Percentiles rank a stretch among this genome's conserved stretches.
phyloP scores from a whole-genome alignment of 2,113 vertebrate genomes.

The Lycaon pictus region DNA sequence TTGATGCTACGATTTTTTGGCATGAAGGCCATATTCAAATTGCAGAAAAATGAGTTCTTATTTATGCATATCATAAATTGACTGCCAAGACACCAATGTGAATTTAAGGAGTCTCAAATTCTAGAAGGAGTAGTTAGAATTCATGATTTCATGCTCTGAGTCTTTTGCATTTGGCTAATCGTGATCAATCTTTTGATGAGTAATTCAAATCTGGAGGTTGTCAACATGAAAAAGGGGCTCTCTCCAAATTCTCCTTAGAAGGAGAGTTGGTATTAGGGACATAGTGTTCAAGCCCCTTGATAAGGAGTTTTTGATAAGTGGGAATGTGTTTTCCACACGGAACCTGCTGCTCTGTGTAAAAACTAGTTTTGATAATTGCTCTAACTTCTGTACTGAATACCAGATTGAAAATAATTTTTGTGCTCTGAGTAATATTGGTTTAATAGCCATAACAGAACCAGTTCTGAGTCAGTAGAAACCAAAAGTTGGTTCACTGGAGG shows the following conservation, averaged over 20 bases:
- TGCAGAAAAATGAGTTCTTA: conserved; percentile 70
- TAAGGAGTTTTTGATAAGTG: conserved; percentile 60
- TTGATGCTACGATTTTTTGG: conserved; percentile 51
- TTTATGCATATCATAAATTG: conserved; percentile 72
- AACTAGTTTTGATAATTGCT: conserved; percentile 62
- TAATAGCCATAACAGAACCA: conserved; percentile 50
- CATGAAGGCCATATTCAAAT: conserved; percentile 71
- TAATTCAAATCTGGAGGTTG: conserved; percentile 67
- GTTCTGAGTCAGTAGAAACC: conserved; percentile 2
- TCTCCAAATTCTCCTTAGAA: conserved; percentile 4
- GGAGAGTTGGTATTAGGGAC: conserved; percentile 6
- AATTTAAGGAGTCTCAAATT: conserved; percentile 60
- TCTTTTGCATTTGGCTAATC: conserved; percentile 5
- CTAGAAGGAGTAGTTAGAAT: conserved; percentile 53
- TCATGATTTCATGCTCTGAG: neutral
- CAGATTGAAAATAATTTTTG: conserved; percentile 65
- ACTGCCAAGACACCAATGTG: conserved; percentile 60
- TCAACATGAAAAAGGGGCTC: conserved; percentile 48
- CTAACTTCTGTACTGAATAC: conserved; percentile 66
- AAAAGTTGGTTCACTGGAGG: neutral
- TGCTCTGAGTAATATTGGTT: conserved; percentile 60
- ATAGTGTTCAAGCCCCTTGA: conserved; percentile 51
- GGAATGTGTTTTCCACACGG: conserved; percentile 53
- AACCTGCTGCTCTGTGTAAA: conserved; percentile 39
- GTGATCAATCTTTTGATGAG: conserved; percentile 68